Evolutionary conservation across 2,888 invertebrate species (phyloP).

Genomic region (Cerceris rybyensis): DNA sequence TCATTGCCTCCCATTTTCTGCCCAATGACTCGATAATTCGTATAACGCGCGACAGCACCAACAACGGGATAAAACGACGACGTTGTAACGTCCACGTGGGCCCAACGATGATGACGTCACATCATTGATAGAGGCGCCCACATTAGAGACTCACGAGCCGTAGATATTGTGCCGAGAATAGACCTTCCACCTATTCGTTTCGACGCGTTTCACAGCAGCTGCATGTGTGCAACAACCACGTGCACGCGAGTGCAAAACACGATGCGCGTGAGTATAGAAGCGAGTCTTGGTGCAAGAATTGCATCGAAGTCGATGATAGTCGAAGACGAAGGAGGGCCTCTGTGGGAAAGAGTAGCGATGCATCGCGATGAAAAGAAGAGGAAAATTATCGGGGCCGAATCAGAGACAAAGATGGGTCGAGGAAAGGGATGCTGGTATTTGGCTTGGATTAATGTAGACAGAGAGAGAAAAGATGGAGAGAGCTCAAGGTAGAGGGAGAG

Average conservation of each 20-base stretch:
- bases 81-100: constrained; percentile 60
- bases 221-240: constrained; percentile 34
- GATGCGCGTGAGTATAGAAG: constrained; percentile 14
- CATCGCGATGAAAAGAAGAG: constrained; percentile 31
- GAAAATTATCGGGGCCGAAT: constrained; percentile 32
- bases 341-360: constrained; percentile 39
- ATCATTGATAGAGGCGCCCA: constrained; percentile 76
- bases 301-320: constrained; percentile 21
- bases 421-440: constrained; percentile 12
- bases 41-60: neutral
- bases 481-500: constrained; percentile 28
- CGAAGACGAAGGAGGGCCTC: constrained; percentile 14
- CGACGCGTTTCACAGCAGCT: constrained; percentile 20
- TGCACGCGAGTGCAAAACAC: constrained; percentile 6
- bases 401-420: constrained; percentile 45
- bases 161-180: constrained; percentile 53
- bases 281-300: constrained; percentile 1
- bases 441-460: constrained; percentile 4
- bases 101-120: constrained; percentile 62
- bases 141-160: constrained; percentile 55
- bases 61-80: constrained; percentile 17
- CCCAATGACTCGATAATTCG: neutral
- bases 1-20: too few species aligned
- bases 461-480: neutral
- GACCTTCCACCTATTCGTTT: constrained; percentile 39